These are phyloP conservation scores for Mallotus villosus DNA, from an alignment of 2,797 vertebrate genomes.

Conservation along the genomic window DNA sequence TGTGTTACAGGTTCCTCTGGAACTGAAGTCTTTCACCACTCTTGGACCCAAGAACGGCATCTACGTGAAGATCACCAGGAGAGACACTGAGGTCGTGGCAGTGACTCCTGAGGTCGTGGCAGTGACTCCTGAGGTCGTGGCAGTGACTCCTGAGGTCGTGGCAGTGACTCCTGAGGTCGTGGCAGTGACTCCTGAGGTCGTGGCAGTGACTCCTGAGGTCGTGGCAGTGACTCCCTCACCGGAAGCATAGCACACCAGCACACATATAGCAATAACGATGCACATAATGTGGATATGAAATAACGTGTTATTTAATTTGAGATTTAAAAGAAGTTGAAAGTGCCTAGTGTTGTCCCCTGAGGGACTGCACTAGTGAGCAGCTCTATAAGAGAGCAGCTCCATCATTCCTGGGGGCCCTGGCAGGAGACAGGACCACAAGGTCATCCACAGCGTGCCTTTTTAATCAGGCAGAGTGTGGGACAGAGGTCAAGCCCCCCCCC, in stretches of 20 bases:
- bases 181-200: too few species aligned
- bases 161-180: too few species aligned
- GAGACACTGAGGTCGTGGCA: constrained; percentile 27
- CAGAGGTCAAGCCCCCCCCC: not conserved
- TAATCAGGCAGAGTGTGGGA: constrained; percentile 2
- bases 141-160: too few species aligned
- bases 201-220: too few species aligned
- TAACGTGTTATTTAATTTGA: not conserved
- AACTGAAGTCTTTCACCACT: constrained; percentile 82
- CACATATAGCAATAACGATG: too few species aligned
- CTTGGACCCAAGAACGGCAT: constrained; percentile 87
- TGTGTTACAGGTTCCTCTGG: constrained; percentile 82
- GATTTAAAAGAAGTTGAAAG: not conserved
- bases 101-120: too few species aligned
- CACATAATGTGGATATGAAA: not conserved
- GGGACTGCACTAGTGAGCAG: not conserved
- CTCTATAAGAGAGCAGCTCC: not conserved
- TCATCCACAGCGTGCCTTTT: not conserved
- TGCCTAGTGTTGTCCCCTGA: not conserved
- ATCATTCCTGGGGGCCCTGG: not conserved
- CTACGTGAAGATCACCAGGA: constrained; percentile 74
- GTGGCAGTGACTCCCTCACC: not conserved
- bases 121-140: too few species aligned
- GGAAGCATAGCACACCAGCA: not conserved
- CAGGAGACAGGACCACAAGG: not conserved